Base-by-base conservation (phyloP, 2,888 invertebrate genomes). In the Drosophila prolongata region DNA sequence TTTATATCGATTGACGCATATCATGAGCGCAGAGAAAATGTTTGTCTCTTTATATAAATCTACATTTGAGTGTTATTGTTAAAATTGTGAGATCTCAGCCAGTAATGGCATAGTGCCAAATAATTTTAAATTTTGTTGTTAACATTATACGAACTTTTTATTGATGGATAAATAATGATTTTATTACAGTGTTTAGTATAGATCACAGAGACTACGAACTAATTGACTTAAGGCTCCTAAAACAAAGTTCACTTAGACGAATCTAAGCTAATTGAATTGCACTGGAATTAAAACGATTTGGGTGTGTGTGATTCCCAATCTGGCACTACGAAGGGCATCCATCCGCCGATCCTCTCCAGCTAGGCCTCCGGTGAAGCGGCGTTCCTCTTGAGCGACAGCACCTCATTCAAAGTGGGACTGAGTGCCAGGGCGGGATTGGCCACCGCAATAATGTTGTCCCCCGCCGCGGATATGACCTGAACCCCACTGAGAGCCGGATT, bases 381-480 rank as follows among this genome's bases (percentile, higher is more conserved):
- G 72, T 91, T 93, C 0, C 93, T 79, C 64, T 93, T 92, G n/a
- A 93, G 78, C 13, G 79, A 75, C 13, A 90, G 77, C 4, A 89
- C 85, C 43, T 92, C 92, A 30, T 91, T 91, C 11, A 92, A 75
- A 0, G 92, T 91, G 6, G 94, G 93, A 68, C 94, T 94, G 91
- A 95, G 93, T 14, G 95, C 95, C 77, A 97, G 93, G 2, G 97
- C 97, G 13, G 97, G 97, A 94, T 97, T 97, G 24, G 97, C 96
- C 1, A 97, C 97, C 0, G 97, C 97, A 81, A 97, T 97, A 89
- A 97, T 97, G 91, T 96, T 96, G 91, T 96, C 96, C 0, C 97
- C 97, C 13, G 97, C 95, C 0, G 97, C 95, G 0, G 97, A 96
- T 71, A 97, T 96, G 74, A 97, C 95, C 93, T 96, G 94, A 0